Conservation (phyloP, 2,113 vertebrate genomes). For the Bettongia penicillata region DNA sequence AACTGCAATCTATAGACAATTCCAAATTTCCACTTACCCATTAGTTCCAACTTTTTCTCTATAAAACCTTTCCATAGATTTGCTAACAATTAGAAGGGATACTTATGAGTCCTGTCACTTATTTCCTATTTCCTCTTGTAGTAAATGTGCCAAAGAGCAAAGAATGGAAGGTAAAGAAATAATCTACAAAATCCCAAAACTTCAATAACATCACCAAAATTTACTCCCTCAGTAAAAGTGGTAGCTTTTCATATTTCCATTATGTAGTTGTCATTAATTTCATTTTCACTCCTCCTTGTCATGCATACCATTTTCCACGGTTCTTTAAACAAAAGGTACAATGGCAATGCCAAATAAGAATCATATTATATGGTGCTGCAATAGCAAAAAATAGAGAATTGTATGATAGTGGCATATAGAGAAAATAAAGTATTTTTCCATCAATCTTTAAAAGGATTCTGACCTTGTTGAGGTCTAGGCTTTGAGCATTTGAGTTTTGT, state of each 20-base stretch:
- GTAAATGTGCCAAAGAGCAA: no score
- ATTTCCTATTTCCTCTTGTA: no score
- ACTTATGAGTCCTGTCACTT: no score
- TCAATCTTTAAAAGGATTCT: background rate
- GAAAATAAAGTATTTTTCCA: background rate
- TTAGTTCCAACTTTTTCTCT: background rate
- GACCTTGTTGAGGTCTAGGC: background rate
- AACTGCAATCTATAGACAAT: background rate
- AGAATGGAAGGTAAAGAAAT: no score
- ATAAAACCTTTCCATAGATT: background rate
- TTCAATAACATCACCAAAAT: no score
- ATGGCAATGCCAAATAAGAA: background rate
- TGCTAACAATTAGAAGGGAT: background rate
- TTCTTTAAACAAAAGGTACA: background rate
- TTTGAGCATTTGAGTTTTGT: background rate
- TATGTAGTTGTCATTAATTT: background rate
- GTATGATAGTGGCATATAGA: background rate
- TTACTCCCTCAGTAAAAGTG: background rate
- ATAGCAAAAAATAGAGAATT: background rate
- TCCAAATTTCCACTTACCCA: background rate
- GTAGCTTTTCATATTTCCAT: background rate
- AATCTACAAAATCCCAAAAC: no score
- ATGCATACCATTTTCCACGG: background rate
- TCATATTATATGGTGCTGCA: background rate
- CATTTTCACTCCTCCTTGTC: background rate